phyloP scores from a whole-genome alignment of 2,888 invertebrate genomes.

The Xestoiulus laeticollis region DNA sequence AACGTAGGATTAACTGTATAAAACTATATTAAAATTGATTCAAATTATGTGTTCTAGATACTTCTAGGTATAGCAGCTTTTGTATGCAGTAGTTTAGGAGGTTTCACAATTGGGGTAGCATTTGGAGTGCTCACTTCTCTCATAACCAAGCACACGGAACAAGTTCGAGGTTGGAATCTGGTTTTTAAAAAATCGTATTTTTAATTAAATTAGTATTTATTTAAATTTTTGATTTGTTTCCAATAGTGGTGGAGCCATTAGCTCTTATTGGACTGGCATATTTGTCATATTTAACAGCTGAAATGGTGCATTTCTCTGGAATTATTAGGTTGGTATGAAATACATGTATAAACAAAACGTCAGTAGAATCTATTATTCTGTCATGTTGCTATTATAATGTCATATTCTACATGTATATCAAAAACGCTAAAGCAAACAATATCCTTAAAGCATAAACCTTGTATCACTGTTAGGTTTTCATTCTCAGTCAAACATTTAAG shows the following conservation, averaged over 20 bases:
- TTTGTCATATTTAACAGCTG: conserved; percentile 68
- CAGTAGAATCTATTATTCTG: too few relatives aligned
- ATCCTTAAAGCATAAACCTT: too few relatives aligned
- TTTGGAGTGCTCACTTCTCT: conserved; percentile 67
- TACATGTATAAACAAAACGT: too few relatives aligned
- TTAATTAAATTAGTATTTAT: not conserved
- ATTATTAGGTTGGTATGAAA: conserved; percentile 66
- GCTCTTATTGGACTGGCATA: conserved; percentile 69
- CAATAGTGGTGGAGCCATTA: conserved; percentile 69
- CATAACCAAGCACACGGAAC: conserved; percentile 61
- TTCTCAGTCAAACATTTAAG: not conserved
- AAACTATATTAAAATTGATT: not conserved
- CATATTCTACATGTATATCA: too few relatives aligned
- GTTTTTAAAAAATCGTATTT: not conserved
- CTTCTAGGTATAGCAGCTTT: conserved; percentile 67
- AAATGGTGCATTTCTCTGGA: conserved; percentile 70
- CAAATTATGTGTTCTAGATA: conserved; percentile 51
- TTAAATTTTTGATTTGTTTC: not conserved
- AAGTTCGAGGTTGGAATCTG: conserved; percentile 60
- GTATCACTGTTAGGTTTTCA: not conserved
- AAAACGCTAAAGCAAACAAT: too few relatives aligned
- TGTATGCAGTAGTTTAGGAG: conserved; percentile 67
- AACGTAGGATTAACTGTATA: too few relatives aligned
- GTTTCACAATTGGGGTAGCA: conserved; percentile 66
- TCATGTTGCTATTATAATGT: too few relatives aligned